phyloP scores from a whole-genome alignment of 2,888 invertebrate species.

The Phortica okadai region DNA sequence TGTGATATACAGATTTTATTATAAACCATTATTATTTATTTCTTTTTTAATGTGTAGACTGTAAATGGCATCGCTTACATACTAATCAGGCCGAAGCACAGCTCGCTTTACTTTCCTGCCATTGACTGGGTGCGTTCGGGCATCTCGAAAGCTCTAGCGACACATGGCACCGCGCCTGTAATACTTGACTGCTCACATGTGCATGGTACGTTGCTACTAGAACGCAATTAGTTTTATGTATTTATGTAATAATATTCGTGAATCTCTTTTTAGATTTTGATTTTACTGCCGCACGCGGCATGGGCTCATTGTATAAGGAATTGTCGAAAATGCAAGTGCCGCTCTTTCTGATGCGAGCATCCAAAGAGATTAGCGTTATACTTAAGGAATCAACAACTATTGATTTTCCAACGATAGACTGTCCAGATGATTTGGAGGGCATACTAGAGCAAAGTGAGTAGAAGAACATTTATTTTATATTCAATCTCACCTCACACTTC shows the following conservation, averaged over 20 bases:
- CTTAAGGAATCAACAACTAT: conserved; percentile 73
- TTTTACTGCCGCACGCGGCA: conserved; percentile 91
- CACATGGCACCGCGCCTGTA: conserved; percentile 85
- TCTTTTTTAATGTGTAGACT: conserved; percentile 78
- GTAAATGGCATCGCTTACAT: conserved; percentile 84
- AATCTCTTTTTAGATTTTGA: conserved; percentile 81
- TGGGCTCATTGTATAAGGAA: conserved; percentile 85
- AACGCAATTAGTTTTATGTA: not conserved
- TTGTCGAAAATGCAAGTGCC: conserved; percentile 84
- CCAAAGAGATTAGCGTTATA: conserved; percentile 69
- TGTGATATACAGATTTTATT: not conserved
- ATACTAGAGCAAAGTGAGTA: conserved; percentile 69
- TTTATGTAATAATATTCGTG: not conserved
- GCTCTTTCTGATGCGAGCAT: conserved; percentile 80
- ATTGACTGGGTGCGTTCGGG: conserved; percentile 88
- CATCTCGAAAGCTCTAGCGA: conserved; percentile 84
- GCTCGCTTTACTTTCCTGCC: conserved; percentile 87
- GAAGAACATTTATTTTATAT: conserved; percentile 1
- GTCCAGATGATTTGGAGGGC: conserved; percentile 69
- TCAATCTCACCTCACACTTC: not conserved
- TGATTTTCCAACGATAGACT: conserved; percentile 67
- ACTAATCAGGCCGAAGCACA: conserved; percentile 87
- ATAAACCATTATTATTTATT: conserved; percentile 19
- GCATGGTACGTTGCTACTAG: conserved; percentile 77
- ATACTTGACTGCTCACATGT: conserved; percentile 89